Evolutionary conservation across 2,888 invertebrate species (phyloP).

Genomic region (Lepas anatifera): DNA sequence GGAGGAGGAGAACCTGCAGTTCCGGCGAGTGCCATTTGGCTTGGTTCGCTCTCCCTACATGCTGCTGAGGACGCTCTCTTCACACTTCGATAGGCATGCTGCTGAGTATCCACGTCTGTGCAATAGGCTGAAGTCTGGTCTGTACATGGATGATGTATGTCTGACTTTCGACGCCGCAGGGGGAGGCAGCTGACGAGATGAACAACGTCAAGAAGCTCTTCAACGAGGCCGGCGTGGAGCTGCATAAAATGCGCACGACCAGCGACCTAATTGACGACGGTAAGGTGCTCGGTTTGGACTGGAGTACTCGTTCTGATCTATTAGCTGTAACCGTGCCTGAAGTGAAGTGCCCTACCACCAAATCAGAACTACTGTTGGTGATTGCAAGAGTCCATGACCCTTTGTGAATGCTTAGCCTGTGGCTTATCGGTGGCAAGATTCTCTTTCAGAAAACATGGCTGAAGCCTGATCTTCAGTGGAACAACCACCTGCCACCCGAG

Average conservation of each 20-base stretch:
- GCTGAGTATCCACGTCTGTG: background rate
- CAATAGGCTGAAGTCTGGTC: accelerated
- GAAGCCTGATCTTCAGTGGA: background rate
- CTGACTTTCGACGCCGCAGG: background rate
- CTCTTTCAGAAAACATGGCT: background rate
- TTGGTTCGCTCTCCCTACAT: background rate
- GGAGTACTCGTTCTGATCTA: background rate
- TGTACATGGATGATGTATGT: background rate
- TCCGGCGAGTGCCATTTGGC: background rate
- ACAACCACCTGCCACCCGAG: background rate
- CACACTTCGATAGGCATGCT: background rate
- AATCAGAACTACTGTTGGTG: background rate
- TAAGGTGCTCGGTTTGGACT: background rate
- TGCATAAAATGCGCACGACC: background rate
- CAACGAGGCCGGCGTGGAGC: background rate
- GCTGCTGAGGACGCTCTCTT: background rate
- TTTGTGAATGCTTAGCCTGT: background rate
- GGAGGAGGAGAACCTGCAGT: background rate
- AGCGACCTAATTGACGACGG: background rate
- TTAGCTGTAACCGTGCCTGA: background rate
- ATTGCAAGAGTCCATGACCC: background rate
- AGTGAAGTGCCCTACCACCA: background rate
- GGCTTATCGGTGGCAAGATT: background rate
- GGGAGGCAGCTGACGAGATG: background rate
- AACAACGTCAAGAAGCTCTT: background rate